phyloP scores from a whole-genome alignment of 2,113 vertebrate genomes.

The Natator depressus region DNA sequence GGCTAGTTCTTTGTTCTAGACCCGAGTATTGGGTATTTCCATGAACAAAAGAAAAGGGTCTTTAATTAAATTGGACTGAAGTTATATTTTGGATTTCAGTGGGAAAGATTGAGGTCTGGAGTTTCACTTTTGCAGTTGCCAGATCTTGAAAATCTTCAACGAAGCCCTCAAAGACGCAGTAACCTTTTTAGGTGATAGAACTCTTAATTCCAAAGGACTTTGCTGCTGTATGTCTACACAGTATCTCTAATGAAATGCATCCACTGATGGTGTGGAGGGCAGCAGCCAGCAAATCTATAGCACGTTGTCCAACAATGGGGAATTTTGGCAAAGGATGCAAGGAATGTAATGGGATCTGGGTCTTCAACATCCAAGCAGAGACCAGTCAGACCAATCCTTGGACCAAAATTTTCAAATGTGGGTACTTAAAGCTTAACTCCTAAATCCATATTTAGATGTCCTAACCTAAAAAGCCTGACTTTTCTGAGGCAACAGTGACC shows the following conservation, averaged over 20 bases:
- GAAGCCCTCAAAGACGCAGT: neutral
- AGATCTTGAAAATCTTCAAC: neutral
- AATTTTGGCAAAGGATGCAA: neutral
- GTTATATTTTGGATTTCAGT: neutral
- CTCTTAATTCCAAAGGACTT: neutral
- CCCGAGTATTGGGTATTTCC: neutral
- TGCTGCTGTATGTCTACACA: neutral
- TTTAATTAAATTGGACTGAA: neutral
- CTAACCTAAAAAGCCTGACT: neutral
- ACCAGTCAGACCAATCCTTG: neutral
- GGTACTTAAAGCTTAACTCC: neutral
- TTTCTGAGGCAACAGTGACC: neutral
- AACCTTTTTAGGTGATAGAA: neutral
- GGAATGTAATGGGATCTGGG: neutral
- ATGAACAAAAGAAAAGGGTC: neutral
- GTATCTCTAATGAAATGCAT: neutral
- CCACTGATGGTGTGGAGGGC: neutral
- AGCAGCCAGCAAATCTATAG: neutral
- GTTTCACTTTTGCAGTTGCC: neutral
- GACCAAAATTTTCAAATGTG: neutral
- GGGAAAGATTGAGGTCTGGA: constrained; percentile 1
- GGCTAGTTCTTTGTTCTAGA: neutral
- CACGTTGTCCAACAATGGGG: neutral
- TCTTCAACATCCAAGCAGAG: neutral
- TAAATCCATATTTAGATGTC: neutral